Evolutionary conservation across 1,140 invertebrate genomes (phyloP), one percentile per base, ranked within the genome.

Genomic region (Aphelinus certus): DNA sequence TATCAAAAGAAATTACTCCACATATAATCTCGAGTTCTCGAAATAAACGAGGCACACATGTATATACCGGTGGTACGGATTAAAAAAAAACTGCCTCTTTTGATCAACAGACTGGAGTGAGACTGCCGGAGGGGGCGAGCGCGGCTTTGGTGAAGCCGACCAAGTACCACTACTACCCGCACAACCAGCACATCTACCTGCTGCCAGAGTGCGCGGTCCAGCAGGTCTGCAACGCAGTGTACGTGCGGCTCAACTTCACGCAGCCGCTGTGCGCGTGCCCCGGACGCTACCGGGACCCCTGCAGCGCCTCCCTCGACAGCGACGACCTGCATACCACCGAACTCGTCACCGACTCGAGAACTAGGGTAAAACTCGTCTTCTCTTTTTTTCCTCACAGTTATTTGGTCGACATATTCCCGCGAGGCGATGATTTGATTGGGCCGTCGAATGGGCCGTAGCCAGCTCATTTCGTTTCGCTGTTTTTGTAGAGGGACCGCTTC

Each of bases 91-190:
- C 26, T 26, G 26, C 4, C 9, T 53, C 9, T 53, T 4, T 53
- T 53, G 9, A 53, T 53, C 93, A 91, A 79, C 91, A 94, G 93
- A 93, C 87, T 60, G 84, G 93, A 77, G 89, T 93, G 78, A 90
- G 93, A 79, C 87, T 92, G 82, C 93, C 93, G 81, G 93, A 91
- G 77, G 91, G 91, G 49, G 92, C 92, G 1, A 91, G 91, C 64
- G 86, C 86, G 48, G 92, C 92, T 57, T 84, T 92, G 47, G 91
- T 92, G 46, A 96, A 96, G 84, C 94, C 95, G 3, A 96, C 95
- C 56, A 96, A 96, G 89, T 96, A 97, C 88, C 95, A 97, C 84
- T 96, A 95, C 88, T 96, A 96, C 86, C 95, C 95, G n/a, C 95
- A 96, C 88, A 96, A 96, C 88, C 95, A 96, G 86, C 95, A 96